A percentile compares a stretch with the other conserved stretches of the same genome.
Conservation (phyloP, 1,140 invertebrate genomes). For the Drosophila setifemur region DNA sequence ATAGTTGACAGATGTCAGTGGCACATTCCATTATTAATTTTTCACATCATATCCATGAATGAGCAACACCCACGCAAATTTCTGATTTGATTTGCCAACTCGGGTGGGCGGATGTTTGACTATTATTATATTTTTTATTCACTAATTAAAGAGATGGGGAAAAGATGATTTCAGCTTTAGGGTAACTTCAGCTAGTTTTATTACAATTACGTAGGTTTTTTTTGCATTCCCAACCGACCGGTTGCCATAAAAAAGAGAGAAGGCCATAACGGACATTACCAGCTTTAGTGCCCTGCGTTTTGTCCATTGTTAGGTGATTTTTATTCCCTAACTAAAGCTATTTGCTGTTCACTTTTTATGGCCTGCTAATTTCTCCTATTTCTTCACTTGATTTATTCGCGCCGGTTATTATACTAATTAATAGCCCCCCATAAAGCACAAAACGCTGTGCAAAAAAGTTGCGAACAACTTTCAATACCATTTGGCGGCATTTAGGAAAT, state of each 20-base stretch:
- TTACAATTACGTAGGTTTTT: constrained; percentile 42
- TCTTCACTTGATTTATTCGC: constrained; percentile 31
- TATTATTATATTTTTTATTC: background rate
- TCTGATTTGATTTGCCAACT: constrained; percentile 12
- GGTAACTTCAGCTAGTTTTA: constrained; percentile 42
- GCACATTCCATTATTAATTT: constrained; percentile 19
- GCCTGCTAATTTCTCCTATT: constrained; percentile 51
- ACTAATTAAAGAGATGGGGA: constrained; percentile 8
- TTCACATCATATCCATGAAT: constrained; percentile 11
- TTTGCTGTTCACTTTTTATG: constrained; percentile 51
- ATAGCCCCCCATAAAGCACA: constrained; percentile 38
- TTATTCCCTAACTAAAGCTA: constrained; percentile 9
- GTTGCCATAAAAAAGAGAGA: constrained; percentile 53
- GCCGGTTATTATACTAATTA: constrained; percentile 45
- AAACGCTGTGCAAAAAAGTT: constrained; percentile 1
- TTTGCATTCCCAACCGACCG: constrained; percentile 33
- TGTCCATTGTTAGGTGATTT: constrained; percentile 14
- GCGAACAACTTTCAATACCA: constrained; percentile 3
- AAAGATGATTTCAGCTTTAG: constrained; percentile 9
- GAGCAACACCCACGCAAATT: constrained; percentile 18
- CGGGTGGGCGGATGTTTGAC: constrained; percentile 17
- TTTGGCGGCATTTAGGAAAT: constrained; percentile 2
- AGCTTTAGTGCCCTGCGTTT: constrained; percentile 14
- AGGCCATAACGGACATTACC: constrained; percentile 13
- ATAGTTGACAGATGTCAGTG: constrained; percentile 21